Conservation (phyloP, 2,888 invertebrate species). For the Drosophila maculinotata region DNA sequence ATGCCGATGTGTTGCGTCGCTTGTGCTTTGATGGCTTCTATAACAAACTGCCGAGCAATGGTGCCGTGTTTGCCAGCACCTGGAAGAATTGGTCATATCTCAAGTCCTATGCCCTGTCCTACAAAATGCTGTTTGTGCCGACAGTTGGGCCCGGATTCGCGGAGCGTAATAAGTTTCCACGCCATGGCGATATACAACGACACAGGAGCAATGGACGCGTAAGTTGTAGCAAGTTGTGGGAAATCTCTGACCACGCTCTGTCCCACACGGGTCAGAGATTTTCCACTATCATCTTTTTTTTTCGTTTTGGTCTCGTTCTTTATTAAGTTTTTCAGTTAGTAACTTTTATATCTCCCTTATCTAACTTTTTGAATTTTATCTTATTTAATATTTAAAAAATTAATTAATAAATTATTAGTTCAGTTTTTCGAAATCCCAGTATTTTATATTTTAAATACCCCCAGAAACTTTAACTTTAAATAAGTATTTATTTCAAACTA, state of each 20-base stretch:
- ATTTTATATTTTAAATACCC: too few relatives aligned
- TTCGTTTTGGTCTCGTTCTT: too few relatives aligned
- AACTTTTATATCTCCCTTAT: too few relatives aligned
- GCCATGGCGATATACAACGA: slow-evolving; percentile 83
- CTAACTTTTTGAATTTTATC: too few relatives aligned
- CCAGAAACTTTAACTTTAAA: too few relatives aligned
- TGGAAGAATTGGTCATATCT: slow-evolving; percentile 87
- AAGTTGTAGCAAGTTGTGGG: slow-evolving; percentile 47
- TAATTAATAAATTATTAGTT: not conserved
- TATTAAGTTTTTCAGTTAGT: too few relatives aligned
- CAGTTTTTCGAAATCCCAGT: too few relatives aligned
- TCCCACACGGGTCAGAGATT: too few relatives aligned
- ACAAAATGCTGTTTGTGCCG: slow-evolving; percentile 88
- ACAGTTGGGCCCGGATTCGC: slow-evolving; percentile 90
- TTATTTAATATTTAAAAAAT: not conserved
- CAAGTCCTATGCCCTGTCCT: slow-evolving; percentile 87
- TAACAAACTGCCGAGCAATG: slow-evolving; percentile 88
- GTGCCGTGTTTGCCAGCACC: slow-evolving; percentile 88
- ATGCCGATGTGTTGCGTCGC: slow-evolving; percentile 86
- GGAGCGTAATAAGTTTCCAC: slow-evolving; percentile 87
- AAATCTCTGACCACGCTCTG: too few relatives aligned
- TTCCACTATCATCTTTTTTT: too few relatives aligned
- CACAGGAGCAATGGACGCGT: slow-evolving; percentile 85
- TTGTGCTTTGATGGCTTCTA: slow-evolving; percentile 88
- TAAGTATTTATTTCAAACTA: too few relatives aligned